Conservation (phyloP, 2,888 invertebrate genomes). For the Parnassius apollo region DNA sequence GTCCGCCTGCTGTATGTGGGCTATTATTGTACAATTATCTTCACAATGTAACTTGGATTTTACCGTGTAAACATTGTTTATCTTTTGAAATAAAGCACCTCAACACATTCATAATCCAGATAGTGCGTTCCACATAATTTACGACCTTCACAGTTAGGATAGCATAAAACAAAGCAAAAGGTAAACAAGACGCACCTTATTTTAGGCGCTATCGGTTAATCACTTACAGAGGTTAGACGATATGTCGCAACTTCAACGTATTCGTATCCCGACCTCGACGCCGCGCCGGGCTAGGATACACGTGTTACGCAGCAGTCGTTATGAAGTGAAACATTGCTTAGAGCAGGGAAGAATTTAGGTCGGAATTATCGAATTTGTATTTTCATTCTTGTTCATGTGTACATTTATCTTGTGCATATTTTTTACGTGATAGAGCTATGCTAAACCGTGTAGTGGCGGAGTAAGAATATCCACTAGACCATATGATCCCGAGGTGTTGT, state of each 20-base stretch:
- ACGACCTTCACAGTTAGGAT: not conserved
- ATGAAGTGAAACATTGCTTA: not conserved
- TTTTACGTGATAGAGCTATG: no score
- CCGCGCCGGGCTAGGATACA: not conserved
- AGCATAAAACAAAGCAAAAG: not conserved
- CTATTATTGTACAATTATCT: no score
- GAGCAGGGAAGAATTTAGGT: not conserved
- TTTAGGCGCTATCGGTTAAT: conserved; percentile 1
- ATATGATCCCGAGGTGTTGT: no score
- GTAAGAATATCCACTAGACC: no score
- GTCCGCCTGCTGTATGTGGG: no score
- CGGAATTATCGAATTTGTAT: not conserved
- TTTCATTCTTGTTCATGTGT: not conserved
- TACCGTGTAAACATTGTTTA: no score
- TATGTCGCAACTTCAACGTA: not conserved
- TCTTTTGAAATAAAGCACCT: no score
- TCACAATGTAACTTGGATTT: no score
- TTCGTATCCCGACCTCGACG: not conserved
- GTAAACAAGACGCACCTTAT: not conserved
- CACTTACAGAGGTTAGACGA: not conserved
- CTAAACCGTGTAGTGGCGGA: no score
- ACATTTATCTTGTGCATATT: no score
- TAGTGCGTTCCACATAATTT: not conserved
- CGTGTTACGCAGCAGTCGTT: not conserved
- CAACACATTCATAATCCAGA: not conserved